Evolutionary conservation across 2,113 vertebrate genomes (phyloP), one percentile per base, ranked within the genome.

Genomic region (Centropus unirufus): DNA sequence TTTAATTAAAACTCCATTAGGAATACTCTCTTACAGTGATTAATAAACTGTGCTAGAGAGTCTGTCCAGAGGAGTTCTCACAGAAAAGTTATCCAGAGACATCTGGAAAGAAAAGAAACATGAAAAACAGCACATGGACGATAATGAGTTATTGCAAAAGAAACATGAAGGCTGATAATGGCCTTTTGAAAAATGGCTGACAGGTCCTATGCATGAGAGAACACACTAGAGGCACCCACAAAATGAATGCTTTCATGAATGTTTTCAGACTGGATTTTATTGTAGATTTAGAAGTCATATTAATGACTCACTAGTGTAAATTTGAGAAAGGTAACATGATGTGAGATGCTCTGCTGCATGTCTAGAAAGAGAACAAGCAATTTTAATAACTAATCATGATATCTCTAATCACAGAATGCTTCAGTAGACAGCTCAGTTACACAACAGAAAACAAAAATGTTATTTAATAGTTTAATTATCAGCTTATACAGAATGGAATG

Each of bases 161-260:
- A 46, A 63, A 11, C 1, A 1, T 2, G 21, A 27, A 51, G 18
- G 8, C 12, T 52, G 29, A 8, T 54, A 30, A 5, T 64, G 51
- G 20, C 5, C 27, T 19, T 2, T 9, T 66, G 30, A 49, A 88
- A 47, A 63, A n/a, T 49, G 26, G 12, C 9, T 70, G 42, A 12
- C 22, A 54, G n/a, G 18, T 58, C 3, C 47, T 8, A 6, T 29
- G 49, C 6, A 1, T 21, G 26, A 44, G 39, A 46, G 44, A 64
- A 14, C 2, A 4, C 0, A 2, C 5, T 6, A 3, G 32, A 73
- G 34, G 12, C 11, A 36, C 24, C 13, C 40, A 23, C 49, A 64
- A 73, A 59, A 24, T 49, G 51, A 17, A 8, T 21, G 32, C 51
- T 57, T 46, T 34, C 27, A 42, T 29, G 58, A 18, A 22, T 58